phyloP scores from a whole-genome alignment of 2,888 invertebrate species.

The Gnatocerus cornutus region DNA sequence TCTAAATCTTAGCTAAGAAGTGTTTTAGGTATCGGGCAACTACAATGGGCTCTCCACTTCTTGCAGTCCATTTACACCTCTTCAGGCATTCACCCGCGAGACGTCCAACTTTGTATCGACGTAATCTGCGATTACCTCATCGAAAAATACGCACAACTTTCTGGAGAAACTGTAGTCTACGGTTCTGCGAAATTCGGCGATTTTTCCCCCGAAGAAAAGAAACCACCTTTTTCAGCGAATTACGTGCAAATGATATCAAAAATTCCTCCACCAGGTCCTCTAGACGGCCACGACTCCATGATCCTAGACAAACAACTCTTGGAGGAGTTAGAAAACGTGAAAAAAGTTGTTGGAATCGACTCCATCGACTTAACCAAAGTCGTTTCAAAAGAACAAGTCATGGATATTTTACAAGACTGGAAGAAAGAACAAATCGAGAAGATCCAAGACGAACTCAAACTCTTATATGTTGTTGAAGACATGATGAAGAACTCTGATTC shows the following conservation, averaged over 20 bases:
- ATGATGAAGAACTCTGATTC: constrained; percentile 62
- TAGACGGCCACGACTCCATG: constrained; percentile 40
- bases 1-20: no score
- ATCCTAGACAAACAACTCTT: constrained; percentile 57
- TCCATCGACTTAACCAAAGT: constrained; percentile 58
- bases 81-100: constrained; percentile 66
- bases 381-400: constrained; percentile 60
- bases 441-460: constrained; percentile 64
- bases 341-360: constrained; percentile 59
- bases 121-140: constrained; percentile 68
- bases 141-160: constrained; percentile 66
- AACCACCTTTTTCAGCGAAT: constrained; percentile 65
- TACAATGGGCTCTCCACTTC: constrained; percentile 70
- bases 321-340: constrained; percentile 58
- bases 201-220: constrained; percentile 35
- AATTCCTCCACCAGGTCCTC: constrained; percentile 31
- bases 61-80: constrained; percentile 65
- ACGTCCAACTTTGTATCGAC: constrained; percentile 67
- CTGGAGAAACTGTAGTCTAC: constrained; percentile 54
- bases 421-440: constrained; percentile 65
- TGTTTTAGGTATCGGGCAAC: constrained; percentile 68
- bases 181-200: constrained; percentile 52
- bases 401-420: constrained; percentile 63
- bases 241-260: constrained; percentile 63
- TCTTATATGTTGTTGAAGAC: constrained; percentile 64